Base-by-base conservation (phyloP, 1,140 invertebrate species). In the Thaumatotibia leucotreta region DNA sequence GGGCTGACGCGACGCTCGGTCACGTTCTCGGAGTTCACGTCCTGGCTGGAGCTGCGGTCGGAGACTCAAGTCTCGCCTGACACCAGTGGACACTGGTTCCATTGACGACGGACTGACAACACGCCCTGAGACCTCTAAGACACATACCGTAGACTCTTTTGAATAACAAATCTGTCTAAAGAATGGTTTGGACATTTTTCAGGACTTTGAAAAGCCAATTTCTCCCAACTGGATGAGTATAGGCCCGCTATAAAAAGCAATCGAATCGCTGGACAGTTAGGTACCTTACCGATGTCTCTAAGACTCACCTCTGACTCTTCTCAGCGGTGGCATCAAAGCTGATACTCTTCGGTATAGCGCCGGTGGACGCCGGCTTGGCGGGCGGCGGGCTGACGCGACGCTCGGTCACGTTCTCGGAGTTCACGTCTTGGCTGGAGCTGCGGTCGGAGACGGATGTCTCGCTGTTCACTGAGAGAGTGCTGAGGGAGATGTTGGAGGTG, bases 281-380 rank as follows among this genome's bases (percentile, higher is more conserved):
- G n/a, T n/a, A n/a, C n/a, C n/a, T n/a, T n/a, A n/a, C n/a, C n/a
- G n/a, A n/a, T n/a, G n/a, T n/a, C n/a, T n/a, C n/a, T n/a, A n/a
- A n/a, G n/a, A n/a, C n/a, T n/a, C n/a, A 92, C 91, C 95, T 94
- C 73, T 96, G 95, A 1, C 94, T 94, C 68, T 96, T 95, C 77
- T 97, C 96, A 0, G 96, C 96, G 2, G 96, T 97, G 84, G 97
- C 96, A 91, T 98, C 97, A 79, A 97, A 98, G 79, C 96, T 97
- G 70, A 98, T 97, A 75, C 96, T 97, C 88, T 98, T 98, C 5
- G 96, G 96, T 80, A 97, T 97, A 0, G 96, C 95, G 4, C 96
- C 96, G 0, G 95, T 96, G 0, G 95, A 95, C 10, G 92, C 91
- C 0, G 92, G 91, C 80, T 95, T 95, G 5, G 83, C 72, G 0